Evolutionary conservation across 2,113 vertebrate species (phyloP).

Genomic region (Chloropsis hardwickii): DNA sequence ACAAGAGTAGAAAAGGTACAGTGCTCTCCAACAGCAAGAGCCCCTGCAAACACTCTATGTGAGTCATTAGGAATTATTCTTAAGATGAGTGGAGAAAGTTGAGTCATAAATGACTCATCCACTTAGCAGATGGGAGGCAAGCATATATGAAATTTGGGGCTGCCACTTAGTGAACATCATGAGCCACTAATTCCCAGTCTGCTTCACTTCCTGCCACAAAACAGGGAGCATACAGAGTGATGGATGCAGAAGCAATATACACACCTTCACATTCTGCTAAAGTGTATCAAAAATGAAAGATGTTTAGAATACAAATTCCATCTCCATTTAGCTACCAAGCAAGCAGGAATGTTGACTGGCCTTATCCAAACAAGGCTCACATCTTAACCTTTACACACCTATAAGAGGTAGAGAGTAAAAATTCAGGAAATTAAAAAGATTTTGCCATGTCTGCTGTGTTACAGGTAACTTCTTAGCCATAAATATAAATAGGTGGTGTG

Average conservation of each 20-base stretch:
- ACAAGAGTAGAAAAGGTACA: not conserved
- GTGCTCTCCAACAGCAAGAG: conserved; percentile 17
- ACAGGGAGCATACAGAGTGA: not conserved
- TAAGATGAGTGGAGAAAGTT: conserved; percentile 19
- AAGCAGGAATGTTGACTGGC: not conserved
- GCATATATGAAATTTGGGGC: conserved; percentile 41
- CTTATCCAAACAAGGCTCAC: not conserved
- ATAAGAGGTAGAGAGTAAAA: not conserved
- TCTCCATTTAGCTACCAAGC: not conserved
- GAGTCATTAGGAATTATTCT: conserved; percentile 54
- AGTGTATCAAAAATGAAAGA: not conserved
- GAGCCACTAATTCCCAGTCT: not conserved
- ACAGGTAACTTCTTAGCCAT: not conserved
- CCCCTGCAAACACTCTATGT: conserved; percentile 31
- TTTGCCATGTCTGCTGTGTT: not conserved
- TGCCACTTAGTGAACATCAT: not conserved
- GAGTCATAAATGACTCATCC: conserved; percentile 60
- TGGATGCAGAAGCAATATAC: not conserved
- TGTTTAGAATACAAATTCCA: not conserved
- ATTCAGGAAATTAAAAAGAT: not conserved
- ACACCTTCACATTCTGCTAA: not conserved
- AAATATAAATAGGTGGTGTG: not conserved
- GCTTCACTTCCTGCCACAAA: not conserved
- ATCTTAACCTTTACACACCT: not conserved
- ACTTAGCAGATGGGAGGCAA: conserved; percentile 49